Evolutionary conservation across 2,888 invertebrate genomes (phyloP).

Genomic region (Drosophila tripunctata): DNA sequence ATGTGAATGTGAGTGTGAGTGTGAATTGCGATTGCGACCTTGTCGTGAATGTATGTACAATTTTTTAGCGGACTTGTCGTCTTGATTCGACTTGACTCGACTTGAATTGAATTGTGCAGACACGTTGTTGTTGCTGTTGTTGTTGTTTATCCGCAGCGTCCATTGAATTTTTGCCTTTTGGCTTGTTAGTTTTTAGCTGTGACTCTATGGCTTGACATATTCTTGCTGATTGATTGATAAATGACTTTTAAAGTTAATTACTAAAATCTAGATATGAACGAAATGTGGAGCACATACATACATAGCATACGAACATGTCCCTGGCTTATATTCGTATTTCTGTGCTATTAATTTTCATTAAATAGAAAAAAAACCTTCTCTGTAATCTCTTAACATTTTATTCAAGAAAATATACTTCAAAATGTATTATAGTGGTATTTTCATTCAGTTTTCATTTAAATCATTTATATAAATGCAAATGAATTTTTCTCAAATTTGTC

Average conservation of each 20-base stretch:
- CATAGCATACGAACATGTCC: too few relatives aligned
- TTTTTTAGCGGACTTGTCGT: constrained; percentile 68
- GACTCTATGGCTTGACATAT: constrained; percentile 58
- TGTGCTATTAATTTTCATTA: too few relatives aligned
- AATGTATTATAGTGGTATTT: too few relatives aligned
- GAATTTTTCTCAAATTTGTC: too few relatives aligned
- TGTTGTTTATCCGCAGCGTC: constrained; percentile 17
- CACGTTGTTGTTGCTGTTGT: constrained; percentile 19
- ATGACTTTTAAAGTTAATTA: constrained; percentile 72
- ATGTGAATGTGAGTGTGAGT: constrained; percentile 1
- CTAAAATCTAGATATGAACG: constrained; percentile 49
- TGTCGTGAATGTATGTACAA: constrained; percentile 60
- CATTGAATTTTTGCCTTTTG: constrained; percentile 31
- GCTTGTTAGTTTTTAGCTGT: constrained; percentile 29
- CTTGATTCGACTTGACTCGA: constrained; percentile 24
- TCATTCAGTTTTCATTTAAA: too few relatives aligned
- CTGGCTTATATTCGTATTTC: not conserved
- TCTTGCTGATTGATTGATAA: constrained; percentile 73
- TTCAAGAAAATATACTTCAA: too few relatives aligned
- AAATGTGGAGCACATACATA: constrained; percentile 5
- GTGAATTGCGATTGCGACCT: constrained; percentile 49
- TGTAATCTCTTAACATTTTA: too few relatives aligned
- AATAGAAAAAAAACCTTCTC: too few relatives aligned
- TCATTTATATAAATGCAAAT: too few relatives aligned
- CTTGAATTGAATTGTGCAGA: constrained; percentile 22